Evolutionary conservation across 2,797 vertebrate species (phyloP).

Genomic region (Halcyon leucocephala): DNA sequence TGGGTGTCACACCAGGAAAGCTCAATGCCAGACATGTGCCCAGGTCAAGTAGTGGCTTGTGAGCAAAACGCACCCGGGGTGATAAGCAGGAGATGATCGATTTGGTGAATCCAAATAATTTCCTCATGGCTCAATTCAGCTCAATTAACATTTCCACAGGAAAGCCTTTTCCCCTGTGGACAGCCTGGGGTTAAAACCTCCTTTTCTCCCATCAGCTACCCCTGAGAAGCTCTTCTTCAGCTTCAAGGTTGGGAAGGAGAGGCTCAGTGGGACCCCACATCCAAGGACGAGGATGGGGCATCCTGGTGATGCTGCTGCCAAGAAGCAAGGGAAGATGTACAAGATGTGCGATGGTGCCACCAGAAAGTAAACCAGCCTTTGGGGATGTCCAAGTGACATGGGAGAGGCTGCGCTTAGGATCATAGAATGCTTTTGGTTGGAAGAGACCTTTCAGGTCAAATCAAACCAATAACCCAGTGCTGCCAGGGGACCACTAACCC

Average conservation of each 20-base stretch:
- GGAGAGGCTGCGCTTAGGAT: not conserved
- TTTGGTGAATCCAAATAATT: not conserved
- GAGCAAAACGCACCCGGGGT: not conserved
- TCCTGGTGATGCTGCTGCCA: not conserved
- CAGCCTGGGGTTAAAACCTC: not conserved
- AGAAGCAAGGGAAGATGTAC: not conserved
- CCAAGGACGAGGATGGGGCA: not conserved
- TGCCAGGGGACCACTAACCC: not conserved
- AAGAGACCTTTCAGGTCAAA: not conserved
- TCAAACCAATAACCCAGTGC: not conserved
- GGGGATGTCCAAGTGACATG: not conserved
- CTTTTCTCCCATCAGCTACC: not conserved
- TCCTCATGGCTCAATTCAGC: not conserved
- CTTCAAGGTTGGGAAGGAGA: not conserved
- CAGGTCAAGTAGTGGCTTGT: rapidly evolving
- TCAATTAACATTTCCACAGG: not conserved
- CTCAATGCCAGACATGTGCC: rapidly evolving
- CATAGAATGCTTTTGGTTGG: not conserved
- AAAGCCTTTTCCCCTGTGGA: not conserved
- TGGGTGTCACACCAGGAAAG: not conserved
- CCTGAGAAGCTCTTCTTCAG: not conserved
- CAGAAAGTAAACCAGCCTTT: not conserved
- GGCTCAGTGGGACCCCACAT: not conserved
- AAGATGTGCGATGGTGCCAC: rapidly evolving
- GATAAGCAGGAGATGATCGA: not conserved